Base-by-base conservation (phyloP, 2,888 invertebrate species). In the Ormyrus labotus region DNA sequence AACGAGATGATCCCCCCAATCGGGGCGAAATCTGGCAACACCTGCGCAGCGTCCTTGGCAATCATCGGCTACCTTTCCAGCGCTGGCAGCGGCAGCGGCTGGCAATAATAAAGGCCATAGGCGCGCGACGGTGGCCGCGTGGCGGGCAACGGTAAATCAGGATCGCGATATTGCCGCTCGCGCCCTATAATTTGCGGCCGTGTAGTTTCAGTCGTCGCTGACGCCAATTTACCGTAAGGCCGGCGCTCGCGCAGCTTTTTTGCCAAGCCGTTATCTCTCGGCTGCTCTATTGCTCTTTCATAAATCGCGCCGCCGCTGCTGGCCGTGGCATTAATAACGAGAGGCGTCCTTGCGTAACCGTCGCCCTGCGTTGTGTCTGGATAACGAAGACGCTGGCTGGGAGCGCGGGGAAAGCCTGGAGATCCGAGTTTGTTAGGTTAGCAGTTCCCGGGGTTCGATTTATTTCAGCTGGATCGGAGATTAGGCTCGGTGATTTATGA, bases 151-250 rank as follows among this genome's bases (percentile, higher is more conserved):
- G 72, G 72, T 72, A 72, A 72, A 72, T 53, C 63, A 53, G 63
- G 53, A 72, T 72, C 63, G 55, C 63, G 63, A 72, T 53, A 72
- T 72, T 63, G 64, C 63, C 7, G 6, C n/a, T 57, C 13, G 34
- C 45, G 48, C 48, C 6, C 53, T 65, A 4, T 13, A 48, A 50
- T 65, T 65, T 65, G 65, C 51, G 51, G n/a, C 13, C 58, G 58
- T 10, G 53, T 7, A 9, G 9, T 53, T 10, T 9, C 58, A 58
- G 64, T 60, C 51, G 51, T 55, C 47, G 63, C 63, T 34, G 55
- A 48, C 51, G 63, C 63, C 72, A 64, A 73, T 73, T 55, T 47
- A 73, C 72, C 72, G 72, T 73, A 73, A 64, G 64, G 19, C 47
- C 50, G 34, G 19, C 48, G 6, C 7, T 1, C 9, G 60, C 60